phyloP scores from a whole-genome alignment of 1,140 invertebrate species.

The Zaprionus capensis region DNA sequence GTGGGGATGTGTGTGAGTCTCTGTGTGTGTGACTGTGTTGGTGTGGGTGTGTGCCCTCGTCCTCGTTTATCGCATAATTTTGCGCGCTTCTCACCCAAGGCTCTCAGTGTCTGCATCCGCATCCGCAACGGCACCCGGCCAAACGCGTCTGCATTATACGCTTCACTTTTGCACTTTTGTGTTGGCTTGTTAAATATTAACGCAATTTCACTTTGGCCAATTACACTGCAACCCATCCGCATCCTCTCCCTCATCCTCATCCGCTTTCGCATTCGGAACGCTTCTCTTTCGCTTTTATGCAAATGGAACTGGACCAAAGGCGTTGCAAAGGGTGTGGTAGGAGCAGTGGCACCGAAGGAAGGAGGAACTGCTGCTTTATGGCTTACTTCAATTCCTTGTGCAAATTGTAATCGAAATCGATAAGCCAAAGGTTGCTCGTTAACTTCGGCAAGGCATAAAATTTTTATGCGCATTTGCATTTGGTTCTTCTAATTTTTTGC shows the following conservation, averaged over 20 bases:
- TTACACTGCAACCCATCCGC: conserved; percentile 72
- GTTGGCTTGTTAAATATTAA: conserved; percentile 79
- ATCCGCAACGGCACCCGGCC: conserved; percentile 27
- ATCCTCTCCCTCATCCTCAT: conserved; percentile 21
- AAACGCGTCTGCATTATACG: conserved; percentile 39
- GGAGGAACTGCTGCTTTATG: conserved; percentile 39
- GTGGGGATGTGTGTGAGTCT: neutral
- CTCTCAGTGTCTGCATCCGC: neutral
- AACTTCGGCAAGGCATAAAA: conserved; percentile 68
- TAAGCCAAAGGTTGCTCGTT: conserved; percentile 62
- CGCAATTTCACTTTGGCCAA: conserved; percentile 79
- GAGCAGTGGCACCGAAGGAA: neutral
- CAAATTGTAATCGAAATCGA: conserved; percentile 52
- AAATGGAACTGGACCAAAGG: conserved; percentile 47
- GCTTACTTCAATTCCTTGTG: conserved; percentile 22
- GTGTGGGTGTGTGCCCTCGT: neutral
- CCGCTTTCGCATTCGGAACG: conserved; percentile 19
- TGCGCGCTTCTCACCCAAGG: conserved; percentile 42
- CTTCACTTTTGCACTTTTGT: conserved; percentile 65
- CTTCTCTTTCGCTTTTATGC: conserved; percentile 54
- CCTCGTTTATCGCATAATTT: conserved; percentile 62
- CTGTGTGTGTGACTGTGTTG: neutral
- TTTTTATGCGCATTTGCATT: conserved; percentile 72
- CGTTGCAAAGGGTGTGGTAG: neutral
- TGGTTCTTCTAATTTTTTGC: conserved; percentile 53